Conservation (phyloP, 2,113 vertebrate species). For the Macroglossus sobrinus region DNA sequence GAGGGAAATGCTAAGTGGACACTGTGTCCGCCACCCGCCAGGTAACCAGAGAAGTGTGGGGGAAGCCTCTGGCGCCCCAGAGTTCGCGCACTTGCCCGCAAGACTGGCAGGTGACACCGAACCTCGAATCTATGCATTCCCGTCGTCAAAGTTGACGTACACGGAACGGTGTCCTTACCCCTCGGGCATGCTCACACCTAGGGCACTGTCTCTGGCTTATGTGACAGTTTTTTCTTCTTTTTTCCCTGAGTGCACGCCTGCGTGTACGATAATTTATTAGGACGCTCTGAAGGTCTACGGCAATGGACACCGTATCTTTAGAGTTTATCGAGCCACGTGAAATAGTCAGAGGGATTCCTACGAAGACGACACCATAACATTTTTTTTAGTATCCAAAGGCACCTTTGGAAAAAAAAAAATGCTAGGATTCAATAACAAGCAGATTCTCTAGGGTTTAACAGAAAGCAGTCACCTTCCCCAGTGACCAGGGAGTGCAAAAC, state of each 20-base stretch:
- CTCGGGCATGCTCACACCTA: rapidly evolving
- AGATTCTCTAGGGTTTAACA: background rate
- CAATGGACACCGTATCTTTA: background rate
- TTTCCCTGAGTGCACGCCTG: background rate
- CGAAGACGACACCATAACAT: no score
- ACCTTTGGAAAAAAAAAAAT: background rate
- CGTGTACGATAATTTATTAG: background rate
- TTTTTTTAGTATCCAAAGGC: background rate
- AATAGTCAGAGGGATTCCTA: background rate
- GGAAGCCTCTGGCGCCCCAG: background rate
- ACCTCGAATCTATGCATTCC: no score
- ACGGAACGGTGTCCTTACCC: rapidly evolving
- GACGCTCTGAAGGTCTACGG: background rate
- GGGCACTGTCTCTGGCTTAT: rapidly evolving
- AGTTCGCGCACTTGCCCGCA: background rate
- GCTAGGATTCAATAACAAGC: background rate
- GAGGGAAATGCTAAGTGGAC: rapidly evolving
- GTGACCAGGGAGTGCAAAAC: rapidly evolving
- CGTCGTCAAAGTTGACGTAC: background rate
- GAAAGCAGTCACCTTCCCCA: rapidly evolving
- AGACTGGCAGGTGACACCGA: background rate
- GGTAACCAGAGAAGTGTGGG: background rate
- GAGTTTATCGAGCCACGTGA: background rate
- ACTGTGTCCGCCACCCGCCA: background rate
- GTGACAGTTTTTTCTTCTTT: rapidly evolving